Conservation (phyloP, 2,797 vertebrate genomes). For the Enteromius argenteus region DNA sequence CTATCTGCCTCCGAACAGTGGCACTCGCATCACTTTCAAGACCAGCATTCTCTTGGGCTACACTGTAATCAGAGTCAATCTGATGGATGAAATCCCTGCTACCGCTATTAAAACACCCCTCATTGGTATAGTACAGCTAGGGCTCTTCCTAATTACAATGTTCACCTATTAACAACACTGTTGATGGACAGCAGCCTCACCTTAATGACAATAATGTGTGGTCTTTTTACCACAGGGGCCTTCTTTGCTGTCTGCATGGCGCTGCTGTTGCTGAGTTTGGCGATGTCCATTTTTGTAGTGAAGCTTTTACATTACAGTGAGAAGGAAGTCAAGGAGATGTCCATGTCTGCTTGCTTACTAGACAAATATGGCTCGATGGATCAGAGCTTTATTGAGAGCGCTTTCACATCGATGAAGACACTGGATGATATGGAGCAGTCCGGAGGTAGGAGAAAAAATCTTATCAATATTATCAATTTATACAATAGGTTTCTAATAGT, state of each 20-base stretch:
- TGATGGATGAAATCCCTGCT: constrained; percentile 81
- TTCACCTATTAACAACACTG: neutral
- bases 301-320: constrained; percentile 82
- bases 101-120: constrained; percentile 80
- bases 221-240: constrained; percentile 72
- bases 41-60: constrained; percentile 87
- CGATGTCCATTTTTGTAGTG: constrained; percentile 85
- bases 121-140: constrained; percentile 74
- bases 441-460: constrained; percentile 65
- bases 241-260: constrained; percentile 88
- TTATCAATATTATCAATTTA: neutral
- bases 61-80: constrained; percentile 86
- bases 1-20: constrained; percentile 83
- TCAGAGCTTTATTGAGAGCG: constrained; percentile 72
- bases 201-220: neutral
- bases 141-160: neutral
- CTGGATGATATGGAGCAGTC: constrained; percentile 69
- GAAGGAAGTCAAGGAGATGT: constrained; percentile 71
- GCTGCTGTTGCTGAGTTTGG: constrained; percentile 86
- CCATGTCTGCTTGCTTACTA: constrained; percentile 78
- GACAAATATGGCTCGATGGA: constrained; percentile 76
- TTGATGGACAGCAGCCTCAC: neutral
- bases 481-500: neutral
- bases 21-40: constrained; percentile 84
- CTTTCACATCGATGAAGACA: constrained; percentile 74